Conservation (phyloP, 2,888 invertebrate species). For the Latrodectus hesperus region DNA sequence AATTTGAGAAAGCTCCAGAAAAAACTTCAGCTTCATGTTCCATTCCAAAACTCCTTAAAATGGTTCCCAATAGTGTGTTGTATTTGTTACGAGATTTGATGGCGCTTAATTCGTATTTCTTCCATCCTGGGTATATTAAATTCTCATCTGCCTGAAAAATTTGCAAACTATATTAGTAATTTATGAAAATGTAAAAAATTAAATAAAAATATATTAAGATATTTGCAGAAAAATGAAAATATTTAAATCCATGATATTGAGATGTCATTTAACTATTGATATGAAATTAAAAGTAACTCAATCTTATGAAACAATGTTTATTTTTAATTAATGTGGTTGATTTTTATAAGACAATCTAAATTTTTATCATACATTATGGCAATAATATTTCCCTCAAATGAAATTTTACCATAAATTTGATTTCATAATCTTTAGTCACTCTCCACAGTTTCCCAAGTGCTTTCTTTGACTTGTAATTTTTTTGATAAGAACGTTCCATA, state of each 20-base stretch:
- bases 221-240: not conserved
- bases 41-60: conserved; percentile 66
- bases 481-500: conserved; percentile 65
- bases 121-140: conserved; percentile 66
- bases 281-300: no score
- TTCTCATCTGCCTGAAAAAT: conserved; percentile 49
- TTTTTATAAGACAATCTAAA: no score
- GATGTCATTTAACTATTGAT: no score
- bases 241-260: no score
- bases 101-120: conserved; percentile 61
- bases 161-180: not conserved
- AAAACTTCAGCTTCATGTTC: conserved; percentile 65
- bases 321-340: no score
- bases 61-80: conserved; percentile 30
- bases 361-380: no score
- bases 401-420: no score
- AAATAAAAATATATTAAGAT: not conserved
- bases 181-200: no score
- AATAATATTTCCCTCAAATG: no score
- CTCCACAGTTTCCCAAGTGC: conserved; percentile 70
- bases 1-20: conserved; percentile 53
- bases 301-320: no score
- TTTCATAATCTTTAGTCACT: conserved; percentile 55
- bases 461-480: conserved; percentile 68
- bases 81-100: conserved; percentile 48